Evolutionary conservation across 2,113 vertebrate genomes (phyloP).

Genomic region (Cynoglossus semilaevis): DNA sequence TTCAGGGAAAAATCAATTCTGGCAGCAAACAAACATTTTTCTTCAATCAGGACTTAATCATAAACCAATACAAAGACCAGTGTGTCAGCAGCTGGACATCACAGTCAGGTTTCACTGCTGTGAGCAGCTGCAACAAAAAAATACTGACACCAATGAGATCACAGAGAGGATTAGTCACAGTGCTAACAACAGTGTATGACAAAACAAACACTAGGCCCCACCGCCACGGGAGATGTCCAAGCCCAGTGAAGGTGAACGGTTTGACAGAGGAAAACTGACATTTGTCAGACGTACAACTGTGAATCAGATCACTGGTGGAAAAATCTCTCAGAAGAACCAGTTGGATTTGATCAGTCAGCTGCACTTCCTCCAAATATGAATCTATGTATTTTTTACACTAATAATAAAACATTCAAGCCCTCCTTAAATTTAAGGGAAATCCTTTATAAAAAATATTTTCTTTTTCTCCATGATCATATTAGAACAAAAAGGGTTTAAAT

Average conservation of each 20-base stretch:
- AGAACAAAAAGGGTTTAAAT: too few relatives aligned
- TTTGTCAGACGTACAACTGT: background rate
- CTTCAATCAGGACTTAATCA: conserved; percentile 42
- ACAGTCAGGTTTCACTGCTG: background rate
- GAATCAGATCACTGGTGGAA: background rate
- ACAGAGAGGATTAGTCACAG: background rate
- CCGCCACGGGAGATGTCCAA: conserved; percentile 1
- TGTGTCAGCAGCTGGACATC: conserved; percentile 8
- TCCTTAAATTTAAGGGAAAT: too few relatives aligned
- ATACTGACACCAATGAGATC: conserved; percentile 1
- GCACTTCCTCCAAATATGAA: background rate
- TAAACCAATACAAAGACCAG: conserved; percentile 20
- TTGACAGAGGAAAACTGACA: conserved; percentile 21
- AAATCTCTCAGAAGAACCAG: background rate
- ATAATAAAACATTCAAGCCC: too few relatives aligned
- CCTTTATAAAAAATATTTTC: too few relatives aligned
- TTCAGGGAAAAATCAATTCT: conserved; percentile 52
- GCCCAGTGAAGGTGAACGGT: background rate
- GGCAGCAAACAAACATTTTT: conserved; percentile 28
- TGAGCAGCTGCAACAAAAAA: conserved; percentile 6
- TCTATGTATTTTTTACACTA: too few relatives aligned
- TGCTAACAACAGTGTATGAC: conserved; percentile 5
- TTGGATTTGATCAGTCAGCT: background rate
- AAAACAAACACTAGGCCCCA: conserved; percentile 11
- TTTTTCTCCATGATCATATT: too few relatives aligned